Evolutionary conservation across 2,113 vertebrate genomes (phyloP), one percentile per base, ranked within the genome.

Genomic region (Lipotes vexillifer): DNA sequence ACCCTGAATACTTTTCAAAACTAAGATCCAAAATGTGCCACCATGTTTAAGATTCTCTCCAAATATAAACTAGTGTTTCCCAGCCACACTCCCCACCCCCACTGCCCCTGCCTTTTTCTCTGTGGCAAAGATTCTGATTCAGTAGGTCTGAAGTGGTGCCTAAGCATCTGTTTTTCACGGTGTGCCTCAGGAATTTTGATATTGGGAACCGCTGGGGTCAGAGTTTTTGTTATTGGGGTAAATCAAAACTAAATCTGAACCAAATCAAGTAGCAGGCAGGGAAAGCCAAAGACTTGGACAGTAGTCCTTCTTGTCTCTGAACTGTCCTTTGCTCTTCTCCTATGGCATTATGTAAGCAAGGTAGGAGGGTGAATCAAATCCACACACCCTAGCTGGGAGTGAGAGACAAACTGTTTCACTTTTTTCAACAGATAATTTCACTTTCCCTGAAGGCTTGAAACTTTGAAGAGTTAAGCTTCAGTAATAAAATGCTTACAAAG

Each of bases 401-500:
- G 36, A 88, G 71, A 87, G 41, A 46, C 61, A 90, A 90, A 78
- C 9, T 72, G 3, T 72, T 97, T 66, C 1, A 74, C 29, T 77
- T 65, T 94, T 68, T 92, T 49, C 33, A 93, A 9, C 27, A 75
- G 84, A 87, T 97, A 95, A 94, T 94, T 97, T 97, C n/a, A 81
- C 41, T 97, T 94, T 89, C 63, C 55, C 57, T 65, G 4, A 97
- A 94, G 88, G 65, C 94, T 92, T 94, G 57, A 94, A 93, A 94
- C 81, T 94, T 90, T 41, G 61, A 97, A 95, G 33, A 97, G 94
- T 91, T 96, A 96, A 93, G 74, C 61, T 88, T 94, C 59, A 71
- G 46, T 96, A 95, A 89, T 96, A 97, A 96, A 98, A 93, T 97
- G 38, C 57, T 55, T 74, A 93, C 68, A 77, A 90, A 94, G 57